Evolutionary conservation across 2,888 invertebrate species (phyloP).

Genomic region (Drosophila koepferae): DNA sequence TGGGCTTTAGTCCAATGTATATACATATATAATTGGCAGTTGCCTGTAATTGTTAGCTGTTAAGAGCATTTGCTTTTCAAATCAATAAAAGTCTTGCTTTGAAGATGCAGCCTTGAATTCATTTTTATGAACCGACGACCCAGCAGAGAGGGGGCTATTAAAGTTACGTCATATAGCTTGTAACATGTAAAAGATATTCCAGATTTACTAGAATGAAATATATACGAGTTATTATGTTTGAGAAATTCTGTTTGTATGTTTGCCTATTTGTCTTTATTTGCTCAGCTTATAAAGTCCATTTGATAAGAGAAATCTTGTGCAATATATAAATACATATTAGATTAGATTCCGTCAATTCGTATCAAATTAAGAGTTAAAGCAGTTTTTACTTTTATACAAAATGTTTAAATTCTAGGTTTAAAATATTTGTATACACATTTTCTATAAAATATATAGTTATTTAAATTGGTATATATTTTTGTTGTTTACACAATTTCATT

Average conservation of each 20-base stretch:
- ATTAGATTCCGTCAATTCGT: background rate
- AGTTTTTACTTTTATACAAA: background rate
- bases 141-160: background rate
- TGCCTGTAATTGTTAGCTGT: constrained; percentile 35
- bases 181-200: background rate
- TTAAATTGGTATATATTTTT: background rate
- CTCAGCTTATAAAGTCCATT: background rate
- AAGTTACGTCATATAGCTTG: background rate
- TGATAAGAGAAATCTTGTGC: constrained; percentile 8
- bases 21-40: background rate
- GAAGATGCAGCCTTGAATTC: constrained; percentile 48
- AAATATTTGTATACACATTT: background rate
- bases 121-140: constrained; percentile 2
- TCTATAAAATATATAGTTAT: background rate
- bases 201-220: background rate
- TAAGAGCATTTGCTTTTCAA: constrained; percentile 49
- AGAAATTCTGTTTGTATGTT: background rate
- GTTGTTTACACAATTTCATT: constrained; percentile 3
- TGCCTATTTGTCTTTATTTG: background rate
- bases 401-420: background rate
- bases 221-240: background rate
- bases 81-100: constrained; percentile 45
- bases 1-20: constrained; percentile 15
- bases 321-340: constrained; percentile 1
- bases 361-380: background rate